These are phyloP conservation scores for Drosophila kuntzei DNA, from an alignment of 2,888 invertebrate genomes.

Conservation along the genomic window DNA sequence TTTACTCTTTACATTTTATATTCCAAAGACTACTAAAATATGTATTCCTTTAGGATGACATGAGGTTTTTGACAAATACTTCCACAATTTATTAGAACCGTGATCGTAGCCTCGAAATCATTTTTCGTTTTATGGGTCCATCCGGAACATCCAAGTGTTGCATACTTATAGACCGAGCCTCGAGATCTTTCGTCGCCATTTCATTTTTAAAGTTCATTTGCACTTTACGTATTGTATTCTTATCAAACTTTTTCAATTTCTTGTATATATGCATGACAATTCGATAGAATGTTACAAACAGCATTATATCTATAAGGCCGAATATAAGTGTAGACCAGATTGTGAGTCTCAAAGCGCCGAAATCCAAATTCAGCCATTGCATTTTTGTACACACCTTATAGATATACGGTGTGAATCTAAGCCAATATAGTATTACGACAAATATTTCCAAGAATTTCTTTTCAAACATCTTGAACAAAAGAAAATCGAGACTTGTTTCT, in stretches of 20 bases:
- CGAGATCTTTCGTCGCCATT: neutral
- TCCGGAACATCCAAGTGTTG: conserved; percentile 1
- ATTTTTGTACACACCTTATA: neutral
- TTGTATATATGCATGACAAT: conserved; percentile 14
- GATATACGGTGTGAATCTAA: conserved; percentile 1
- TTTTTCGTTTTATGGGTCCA: neutral
- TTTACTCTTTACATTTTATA: neutral
- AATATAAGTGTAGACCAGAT: conserved; percentile 29
- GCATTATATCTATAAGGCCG: neutral
- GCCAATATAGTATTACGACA: conserved; percentile 22
- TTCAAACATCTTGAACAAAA: conserved; percentile 30
- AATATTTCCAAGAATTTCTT: conserved; percentile 33
- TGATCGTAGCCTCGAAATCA: neutral
- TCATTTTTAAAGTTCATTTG: neutral
- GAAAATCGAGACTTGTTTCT: neutral
- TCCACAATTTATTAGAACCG: neutral
- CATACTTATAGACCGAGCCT: neutral
- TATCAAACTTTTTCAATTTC: conserved; percentile 1
- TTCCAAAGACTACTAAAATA: neutral
- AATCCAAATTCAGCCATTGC: conserved; percentile 8
- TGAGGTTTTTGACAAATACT: neutral
- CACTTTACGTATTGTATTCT: neutral
- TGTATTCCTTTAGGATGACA: neutral
- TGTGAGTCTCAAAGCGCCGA: conserved; percentile 4
- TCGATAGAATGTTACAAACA: neutral